These are phyloP conservation scores for Nipponia nippon DNA, from an alignment of 2,113 vertebrate species.

Conservation along the genomic window DNA sequence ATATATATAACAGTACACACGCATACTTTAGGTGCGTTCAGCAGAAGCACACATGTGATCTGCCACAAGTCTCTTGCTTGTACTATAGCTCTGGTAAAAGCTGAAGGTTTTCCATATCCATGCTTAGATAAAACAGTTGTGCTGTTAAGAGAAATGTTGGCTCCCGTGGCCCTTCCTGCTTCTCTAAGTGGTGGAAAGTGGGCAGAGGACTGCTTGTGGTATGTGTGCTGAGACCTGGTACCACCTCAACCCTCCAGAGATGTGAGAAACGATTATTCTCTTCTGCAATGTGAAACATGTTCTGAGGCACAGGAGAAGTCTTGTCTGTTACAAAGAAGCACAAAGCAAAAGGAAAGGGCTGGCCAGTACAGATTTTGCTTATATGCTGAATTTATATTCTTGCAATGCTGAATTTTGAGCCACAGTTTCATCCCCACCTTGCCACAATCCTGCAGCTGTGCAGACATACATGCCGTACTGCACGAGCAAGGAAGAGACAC, in stretches of 20 bases:
- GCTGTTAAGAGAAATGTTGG: not conserved
- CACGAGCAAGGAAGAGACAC: not conserved
- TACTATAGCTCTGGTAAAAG: not conserved
- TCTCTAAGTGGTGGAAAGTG: not conserved
- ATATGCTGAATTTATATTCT: conserved; percentile 2
- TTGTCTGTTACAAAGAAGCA: not conserved
- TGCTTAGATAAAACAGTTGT: not conserved
- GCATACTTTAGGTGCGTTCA: not conserved
- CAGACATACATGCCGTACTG: not conserved
- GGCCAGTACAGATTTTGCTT: not conserved
- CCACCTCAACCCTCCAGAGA: not conserved
- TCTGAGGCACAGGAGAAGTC: not conserved
- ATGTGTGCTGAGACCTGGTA: not conserved
- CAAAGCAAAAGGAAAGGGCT: not conserved
- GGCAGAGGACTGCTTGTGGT: not conserved
- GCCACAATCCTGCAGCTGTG: not conserved
- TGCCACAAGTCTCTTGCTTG: not conserved
- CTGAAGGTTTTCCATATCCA: not conserved
- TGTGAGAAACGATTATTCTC: not conserved
- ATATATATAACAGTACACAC: fast-evolving
- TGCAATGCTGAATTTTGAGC: not conserved
- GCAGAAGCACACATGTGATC: not conserved
- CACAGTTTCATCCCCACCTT: not conserved
- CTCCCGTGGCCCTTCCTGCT: not conserved
- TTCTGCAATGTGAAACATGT: not conserved